Base-by-base conservation (phyloP, 2,797 vertebrate species). In the Fratercula arctica region DNA sequence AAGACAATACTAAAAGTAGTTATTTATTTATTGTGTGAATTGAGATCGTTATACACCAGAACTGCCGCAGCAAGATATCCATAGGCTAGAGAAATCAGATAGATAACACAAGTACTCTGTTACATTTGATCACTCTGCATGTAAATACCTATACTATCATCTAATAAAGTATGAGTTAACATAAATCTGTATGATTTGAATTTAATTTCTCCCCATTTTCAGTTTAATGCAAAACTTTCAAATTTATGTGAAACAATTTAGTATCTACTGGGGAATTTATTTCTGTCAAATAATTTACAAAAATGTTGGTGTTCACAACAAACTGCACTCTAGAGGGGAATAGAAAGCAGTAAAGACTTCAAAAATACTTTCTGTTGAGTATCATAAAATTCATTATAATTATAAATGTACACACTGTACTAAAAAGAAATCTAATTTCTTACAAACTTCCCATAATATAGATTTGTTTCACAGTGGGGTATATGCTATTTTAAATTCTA, bases 261-360 rank as follows among this genome's bases (percentile, higher is more conserved):
- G 14, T 64, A 37, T 69, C 18, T 82, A 3, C 31, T 51, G 17
- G 57, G 74, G 57, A 85, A 90, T 89, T 74, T 64, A 64, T 70
- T 93, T 96, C 54, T 84, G 29, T 79, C 63, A 88, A 88, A 94
- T 67, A 94, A 86, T 90, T 87, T 79, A 56, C n/a, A 85, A 79
- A 93, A 91, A 35, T 41, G 1, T 63, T 63, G 31, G 25, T 8
- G 2, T 69, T 90, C 1, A 3, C n/a, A 83, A 87, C 9, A 90
- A 88, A 82, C 28, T 85, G 15, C 15, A 60, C 83, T 60, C 64
- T 85, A 60, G 63, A 90, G 67, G 11, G 46, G 43, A 85, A 81
- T 19, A 59, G 18, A 86, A 96, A 86, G 21, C 16, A 69, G 20
- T 69, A 73, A 72, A 91, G 23, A 29, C 75, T 82, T 93, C 10